Evolutionary conservation across 1,140 invertebrate genomes (phyloP).

Genomic region (Tetragnatha versicolor): DNA sequence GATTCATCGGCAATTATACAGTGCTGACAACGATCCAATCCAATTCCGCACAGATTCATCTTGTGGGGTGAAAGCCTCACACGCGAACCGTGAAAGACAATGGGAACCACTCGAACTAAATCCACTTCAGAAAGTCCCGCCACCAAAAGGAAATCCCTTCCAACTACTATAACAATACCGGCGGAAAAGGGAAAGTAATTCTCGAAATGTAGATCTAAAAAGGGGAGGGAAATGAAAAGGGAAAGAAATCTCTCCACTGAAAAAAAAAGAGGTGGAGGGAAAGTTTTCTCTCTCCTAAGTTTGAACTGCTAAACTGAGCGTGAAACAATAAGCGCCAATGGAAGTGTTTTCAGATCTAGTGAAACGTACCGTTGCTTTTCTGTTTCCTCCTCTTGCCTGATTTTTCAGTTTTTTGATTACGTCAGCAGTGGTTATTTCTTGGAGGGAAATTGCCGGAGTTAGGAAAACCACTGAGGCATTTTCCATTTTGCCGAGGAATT

Average conservation of each 20-base stretch:
- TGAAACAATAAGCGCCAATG: constrained; percentile 46
- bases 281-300: constrained; percentile 28
- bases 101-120: constrained; percentile 22
- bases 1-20: constrained; percentile 3
- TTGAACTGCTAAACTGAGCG: constrained; percentile 49
- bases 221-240: background rate
- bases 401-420: constrained; percentile 36
- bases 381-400: background rate
- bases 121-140: constrained; percentile 29
- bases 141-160: constrained; percentile 39
- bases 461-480: constrained; percentile 37
- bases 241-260: background rate
- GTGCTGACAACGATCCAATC: constrained; percentile 1
- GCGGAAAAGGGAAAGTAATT: constrained; percentile 43
- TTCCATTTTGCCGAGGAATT: background rate
- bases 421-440: constrained; percentile 33
- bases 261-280: background rate
- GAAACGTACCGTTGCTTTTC: constrained; percentile 35
- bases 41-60: constrained; percentile 13
- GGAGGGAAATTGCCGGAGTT: constrained; percentile 36
- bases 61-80: no score
- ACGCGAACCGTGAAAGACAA: no score
- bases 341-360: constrained; percentile 35
- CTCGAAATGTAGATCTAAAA: constrained; percentile 48
- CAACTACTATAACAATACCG: constrained; percentile 21